Base-by-base conservation (phyloP, 2,113 vertebrate genomes). In the Tinamus guttatus region DNA sequence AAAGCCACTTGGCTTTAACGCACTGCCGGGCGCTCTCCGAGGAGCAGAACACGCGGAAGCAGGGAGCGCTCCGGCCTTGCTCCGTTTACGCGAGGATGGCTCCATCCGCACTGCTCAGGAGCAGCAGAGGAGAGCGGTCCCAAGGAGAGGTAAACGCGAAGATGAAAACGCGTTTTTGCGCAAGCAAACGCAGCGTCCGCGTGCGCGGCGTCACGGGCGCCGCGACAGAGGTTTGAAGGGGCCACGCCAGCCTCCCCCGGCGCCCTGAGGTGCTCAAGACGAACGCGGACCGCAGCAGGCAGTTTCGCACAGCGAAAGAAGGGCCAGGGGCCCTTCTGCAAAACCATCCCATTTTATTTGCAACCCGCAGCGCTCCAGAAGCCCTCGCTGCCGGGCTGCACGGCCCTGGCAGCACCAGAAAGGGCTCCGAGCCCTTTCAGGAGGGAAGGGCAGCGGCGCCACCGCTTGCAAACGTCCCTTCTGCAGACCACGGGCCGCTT, bases 161-260 rank as follows among this genome's bases (percentile, higher is more conserved):
- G 4, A 3, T 0, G 0, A 47, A 69, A n/a, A 68, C 0, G 0
- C 19, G 15, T 22, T 34, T 81, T 49, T 21, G 45, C 22, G 30
- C 11, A 17, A 9, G 20, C 54, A 20, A 47, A 47, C 69, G 34
- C 8, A 9, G 45, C 32, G 47, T 56, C 60, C 69, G 43, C 13
- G 2, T 3, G 20, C 9, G 7, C 49, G 25, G 41, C 28, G 19
- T 65, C 56, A 15, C 9, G 51, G 11, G 17, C 28, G 56, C 34
- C 76, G 70, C 47, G 62, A 40, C 52, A 30, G 40, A 45, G 65
- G 40, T 34, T 49, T 5, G 54, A 63, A 56, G 64, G 1, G 0
- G 56, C 38, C 45, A 34, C 9, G 0, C 8, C n/a, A 62, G 59
- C 30, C 8, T 7, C 67, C 19, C 22, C 13, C 45, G 25, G 51